phyloP scores from a whole-genome alignment of 2,113 vertebrate genomes.

The Macquaria ambigua region DNA sequence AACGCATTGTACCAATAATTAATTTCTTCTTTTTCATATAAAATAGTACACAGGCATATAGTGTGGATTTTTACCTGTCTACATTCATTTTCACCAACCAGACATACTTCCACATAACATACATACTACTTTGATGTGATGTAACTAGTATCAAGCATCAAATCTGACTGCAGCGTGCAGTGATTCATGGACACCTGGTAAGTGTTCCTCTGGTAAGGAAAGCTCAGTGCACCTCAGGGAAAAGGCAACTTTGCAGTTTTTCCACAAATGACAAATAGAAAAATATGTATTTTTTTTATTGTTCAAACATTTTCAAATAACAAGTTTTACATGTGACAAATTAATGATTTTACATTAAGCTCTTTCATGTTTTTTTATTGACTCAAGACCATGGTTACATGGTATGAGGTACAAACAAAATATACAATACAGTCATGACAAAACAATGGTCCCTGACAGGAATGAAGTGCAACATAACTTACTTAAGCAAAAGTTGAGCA shows the following conservation, averaged over 20 bases:
- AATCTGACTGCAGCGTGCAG: neutral
- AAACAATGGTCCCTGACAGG: neutral
- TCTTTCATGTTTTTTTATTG: neutral
- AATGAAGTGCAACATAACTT: neutral
- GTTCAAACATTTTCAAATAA: neutral
- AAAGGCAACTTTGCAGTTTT: neutral
- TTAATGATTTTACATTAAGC: neutral
- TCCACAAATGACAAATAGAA: neutral
- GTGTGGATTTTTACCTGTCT: neutral
- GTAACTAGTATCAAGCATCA: neutral
- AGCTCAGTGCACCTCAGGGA: neutral
- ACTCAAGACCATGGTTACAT: neutral
- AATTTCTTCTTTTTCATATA: no score
- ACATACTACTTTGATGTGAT: neutral
- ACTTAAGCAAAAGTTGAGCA: neutral
- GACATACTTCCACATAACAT: neutral
- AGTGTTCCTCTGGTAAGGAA: no score
- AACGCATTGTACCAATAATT: neutral
- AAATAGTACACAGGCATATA: neutral
- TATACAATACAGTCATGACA: neutral
- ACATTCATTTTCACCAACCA: neutral
- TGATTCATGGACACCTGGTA: neutral
- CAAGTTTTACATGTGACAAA: neutral
- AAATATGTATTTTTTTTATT: neutral
- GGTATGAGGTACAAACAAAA: no score